These are phyloP conservation scores for Dicrurus megarhynchus DNA, from an alignment of 2,113 vertebrate species.

Conservation along the genomic window DNA sequence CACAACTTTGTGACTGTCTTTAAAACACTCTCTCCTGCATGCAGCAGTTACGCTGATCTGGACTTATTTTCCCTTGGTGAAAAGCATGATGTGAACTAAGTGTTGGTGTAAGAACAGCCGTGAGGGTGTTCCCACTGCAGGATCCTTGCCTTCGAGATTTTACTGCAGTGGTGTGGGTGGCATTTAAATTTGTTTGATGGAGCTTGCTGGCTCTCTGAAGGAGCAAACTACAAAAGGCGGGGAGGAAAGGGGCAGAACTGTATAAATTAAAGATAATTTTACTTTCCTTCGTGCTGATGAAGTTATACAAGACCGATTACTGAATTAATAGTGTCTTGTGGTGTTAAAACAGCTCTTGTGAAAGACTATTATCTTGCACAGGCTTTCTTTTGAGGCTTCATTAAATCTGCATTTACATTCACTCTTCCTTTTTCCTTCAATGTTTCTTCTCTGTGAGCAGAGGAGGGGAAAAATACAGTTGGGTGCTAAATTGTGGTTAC, in stretches of 20 bases:
- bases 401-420: neutral
- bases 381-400: neutral
- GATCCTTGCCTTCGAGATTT: neutral
- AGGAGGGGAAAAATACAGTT: conserved; percentile 28
- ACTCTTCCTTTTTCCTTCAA: neutral
- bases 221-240: neutral
- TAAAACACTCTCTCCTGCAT: neutral
- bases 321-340: neutral
- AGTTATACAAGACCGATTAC: neutral
- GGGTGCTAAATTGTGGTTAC: conserved; percentile 53
- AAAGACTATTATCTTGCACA: neutral
- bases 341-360: neutral
- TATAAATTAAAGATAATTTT: neutral
- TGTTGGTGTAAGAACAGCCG: neutral
- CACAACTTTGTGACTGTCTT: neutral
- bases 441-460: neutral
- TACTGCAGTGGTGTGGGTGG: neutral
- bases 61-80: neutral
- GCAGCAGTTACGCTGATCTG: neutral
- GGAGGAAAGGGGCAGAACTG: neutral
- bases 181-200: neutral
- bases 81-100: neutral
- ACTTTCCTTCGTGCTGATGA: neutral
- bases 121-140: neutral
- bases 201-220: neutral